Evolutionary conservation across 2,797 vertebrate genomes (phyloP).

Genomic region (Paramormyrops hopkinsi): DNA sequence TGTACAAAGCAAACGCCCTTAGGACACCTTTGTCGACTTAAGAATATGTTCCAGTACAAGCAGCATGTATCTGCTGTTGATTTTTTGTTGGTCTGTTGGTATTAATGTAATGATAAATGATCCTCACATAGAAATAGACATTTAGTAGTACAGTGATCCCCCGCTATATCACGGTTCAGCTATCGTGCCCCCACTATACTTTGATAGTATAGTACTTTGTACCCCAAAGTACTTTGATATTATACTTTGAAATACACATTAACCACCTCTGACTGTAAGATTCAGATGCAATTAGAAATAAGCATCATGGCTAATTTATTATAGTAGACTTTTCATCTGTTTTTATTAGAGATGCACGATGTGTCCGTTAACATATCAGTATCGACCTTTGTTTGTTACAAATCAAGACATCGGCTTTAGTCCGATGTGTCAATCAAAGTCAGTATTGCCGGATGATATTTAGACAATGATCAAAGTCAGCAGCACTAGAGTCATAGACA

Average conservation of each 20-base stretch:
- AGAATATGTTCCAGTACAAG: neutral
- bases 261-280: neutral
- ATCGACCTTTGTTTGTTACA: neutral
- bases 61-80: neutral
- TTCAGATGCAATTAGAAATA: neutral
- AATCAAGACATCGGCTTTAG: neutral
- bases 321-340: neutral
- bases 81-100: neutral
- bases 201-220: too few species aligned
- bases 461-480: neutral
- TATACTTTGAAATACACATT: neutral
- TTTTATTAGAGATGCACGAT: neutral
- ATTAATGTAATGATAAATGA: neutral
- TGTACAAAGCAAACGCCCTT: neutral
- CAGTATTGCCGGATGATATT: neutral
- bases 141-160: neutral
- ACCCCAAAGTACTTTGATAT: neutral
- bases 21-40: neutral
- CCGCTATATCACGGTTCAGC: neutral
- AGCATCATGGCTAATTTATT: neutral
- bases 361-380: neutral
- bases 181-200: too few species aligned
- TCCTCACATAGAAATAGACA: neutral
- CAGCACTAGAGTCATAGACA: neutral
- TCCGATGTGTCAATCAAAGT: neutral